Conservation (phyloP, 2,797 vertebrate genomes). For the Galagoides demidoff region DNA sequence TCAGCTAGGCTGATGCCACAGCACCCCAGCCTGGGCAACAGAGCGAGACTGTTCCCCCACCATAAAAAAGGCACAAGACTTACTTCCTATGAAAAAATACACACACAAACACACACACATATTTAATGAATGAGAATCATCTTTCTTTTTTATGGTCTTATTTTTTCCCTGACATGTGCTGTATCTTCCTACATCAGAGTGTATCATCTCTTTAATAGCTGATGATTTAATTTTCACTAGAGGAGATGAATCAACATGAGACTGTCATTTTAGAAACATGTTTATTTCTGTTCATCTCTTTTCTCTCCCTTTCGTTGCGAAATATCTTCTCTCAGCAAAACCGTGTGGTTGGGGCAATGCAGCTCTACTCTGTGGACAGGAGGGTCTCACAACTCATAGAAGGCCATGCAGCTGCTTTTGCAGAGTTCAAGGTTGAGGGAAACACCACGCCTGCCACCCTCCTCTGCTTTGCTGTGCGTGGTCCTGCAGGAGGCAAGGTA, state of each 20-base stretch:
- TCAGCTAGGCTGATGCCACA: no score
- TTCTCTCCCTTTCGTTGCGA: conserved; percentile 8
- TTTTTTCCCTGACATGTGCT: background rate
- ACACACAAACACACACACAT: background rate
- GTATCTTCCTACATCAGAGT: background rate
- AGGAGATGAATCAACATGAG: background rate
- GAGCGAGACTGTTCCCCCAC: no score
- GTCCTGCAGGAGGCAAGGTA: conserved; percentile 95
- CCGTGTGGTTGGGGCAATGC: conserved; percentile 96
- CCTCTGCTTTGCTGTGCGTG: conserved; percentile 96
- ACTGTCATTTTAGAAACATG: background rate
- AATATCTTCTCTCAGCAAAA: conserved; percentile 91
- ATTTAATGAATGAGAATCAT: background rate
- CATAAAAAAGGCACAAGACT: background rate
- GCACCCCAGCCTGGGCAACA: no score
- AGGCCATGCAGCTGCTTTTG: conserved; percentile 95
- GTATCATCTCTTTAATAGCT: background rate
- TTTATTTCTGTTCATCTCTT: background rate
- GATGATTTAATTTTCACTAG: background rate
- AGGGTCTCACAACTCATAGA: conserved; percentile 97
- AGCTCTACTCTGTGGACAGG: conserved; percentile 95
- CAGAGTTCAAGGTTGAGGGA: conserved; percentile 95
- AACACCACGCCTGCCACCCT: conserved; percentile 93
- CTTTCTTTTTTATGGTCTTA: background rate
- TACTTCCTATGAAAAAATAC: background rate